Conservation (phyloP, 2,888 invertebrate genomes). For the Cabera pusaria region DNA sequence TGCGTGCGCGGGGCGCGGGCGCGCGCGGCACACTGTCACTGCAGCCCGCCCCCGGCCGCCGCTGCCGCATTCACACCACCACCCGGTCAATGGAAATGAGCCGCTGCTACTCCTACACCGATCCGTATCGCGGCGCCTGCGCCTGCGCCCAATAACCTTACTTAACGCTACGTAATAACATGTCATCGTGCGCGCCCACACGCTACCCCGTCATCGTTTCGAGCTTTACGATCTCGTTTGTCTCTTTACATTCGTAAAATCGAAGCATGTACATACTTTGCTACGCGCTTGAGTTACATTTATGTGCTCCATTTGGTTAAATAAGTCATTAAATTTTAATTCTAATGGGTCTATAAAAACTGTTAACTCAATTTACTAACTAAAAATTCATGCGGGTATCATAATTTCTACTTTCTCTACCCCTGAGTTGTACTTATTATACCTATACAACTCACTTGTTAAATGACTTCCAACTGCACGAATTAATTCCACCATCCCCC, state of each 20-base stretch:
- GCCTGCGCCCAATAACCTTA: slow-evolving; percentile 28
- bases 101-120: slow-evolving; percentile 45
- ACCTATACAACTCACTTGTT: too few relatives aligned
- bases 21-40: slow-evolving; percentile 53
- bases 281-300: too few relatives aligned
- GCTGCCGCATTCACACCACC: slow-evolving; percentile 70
- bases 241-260: too few relatives aligned
- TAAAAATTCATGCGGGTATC: slow-evolving; percentile 15
- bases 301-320: slow-evolving; percentile 16
- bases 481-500: too few relatives aligned
- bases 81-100: slow-evolving; percentile 73
- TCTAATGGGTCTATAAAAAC: slow-evolving; percentile 11
- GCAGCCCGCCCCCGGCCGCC: slow-evolving; percentile 45
- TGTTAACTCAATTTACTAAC: slow-evolving; percentile 17
- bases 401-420: slow-evolving; percentile 12
- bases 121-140: slow-evolving; percentile 36
- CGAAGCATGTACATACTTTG: too few relatives aligned
- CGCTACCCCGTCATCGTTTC: slow-evolving; percentile 4
- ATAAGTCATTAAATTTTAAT: slow-evolving; percentile 18
- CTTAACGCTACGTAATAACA: slow-evolving; percentile 30
- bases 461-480: too few relatives aligned
- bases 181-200: slow-evolving; percentile 20
- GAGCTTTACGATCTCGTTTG: slow-evolving; percentile 1
- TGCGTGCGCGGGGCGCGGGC: slow-evolving; percentile 62
- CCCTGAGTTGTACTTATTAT: too few relatives aligned